Evolutionary conservation across 2,797 vertebrate species (phyloP).

Genomic region (Serranus cabrilla): DNA sequence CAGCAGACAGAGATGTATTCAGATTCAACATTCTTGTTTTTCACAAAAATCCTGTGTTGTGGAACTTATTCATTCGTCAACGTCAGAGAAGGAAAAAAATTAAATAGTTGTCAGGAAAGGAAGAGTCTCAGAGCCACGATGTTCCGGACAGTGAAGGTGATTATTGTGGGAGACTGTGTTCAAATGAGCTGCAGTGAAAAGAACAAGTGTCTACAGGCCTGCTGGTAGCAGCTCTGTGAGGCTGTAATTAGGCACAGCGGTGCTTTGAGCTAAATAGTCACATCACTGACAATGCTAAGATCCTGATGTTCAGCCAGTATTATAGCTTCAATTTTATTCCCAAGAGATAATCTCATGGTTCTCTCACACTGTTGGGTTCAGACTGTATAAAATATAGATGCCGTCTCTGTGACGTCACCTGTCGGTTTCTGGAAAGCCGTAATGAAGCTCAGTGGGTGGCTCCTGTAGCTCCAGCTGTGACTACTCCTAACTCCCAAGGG

Average conservation of each 20-base stretch:
- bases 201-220: neutral
- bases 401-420: too few species aligned
- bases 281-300: neutral
- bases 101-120: constrained; percentile 6
- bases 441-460: too few species aligned
- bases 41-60: constrained; percentile 5
- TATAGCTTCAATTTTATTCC: neutral
- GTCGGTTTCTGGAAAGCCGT: too few species aligned
- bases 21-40: constrained; percentile 9
- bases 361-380: too few species aligned
- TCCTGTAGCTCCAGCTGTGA: too few species aligned
- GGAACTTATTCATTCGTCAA: constrained; percentile 20
- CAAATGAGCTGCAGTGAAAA: neutral
- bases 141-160: neutral
- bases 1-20: neutral
- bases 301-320: too few species aligned
- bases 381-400: too few species aligned
- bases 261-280: neutral
- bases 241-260: neutral
- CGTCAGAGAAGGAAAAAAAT: neutral
- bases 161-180: neutral
- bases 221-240: neutral
- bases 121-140: neutral
- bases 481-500: too few species aligned
- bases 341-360: neutral